Evolutionary conservation across 2,113 vertebrate genomes (phyloP).

Genomic region (Stigmatopora nigra): DNA sequence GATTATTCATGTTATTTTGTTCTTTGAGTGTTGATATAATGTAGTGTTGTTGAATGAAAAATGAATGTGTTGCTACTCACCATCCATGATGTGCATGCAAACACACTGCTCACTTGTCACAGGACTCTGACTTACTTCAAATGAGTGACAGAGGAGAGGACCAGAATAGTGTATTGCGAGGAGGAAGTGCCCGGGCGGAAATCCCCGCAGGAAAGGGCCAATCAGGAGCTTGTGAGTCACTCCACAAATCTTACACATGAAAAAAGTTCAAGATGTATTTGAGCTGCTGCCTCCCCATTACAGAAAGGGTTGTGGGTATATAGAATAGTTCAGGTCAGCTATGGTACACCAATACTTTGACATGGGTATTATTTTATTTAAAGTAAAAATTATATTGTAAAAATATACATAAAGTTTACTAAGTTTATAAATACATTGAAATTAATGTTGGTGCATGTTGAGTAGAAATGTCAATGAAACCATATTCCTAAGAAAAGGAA

Average conservation of each 20-base stretch:
- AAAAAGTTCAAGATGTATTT: background rate
- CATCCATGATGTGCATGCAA: conserved; percentile 56
- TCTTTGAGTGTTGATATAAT: background rate
- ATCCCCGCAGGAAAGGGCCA: conserved; percentile 15
- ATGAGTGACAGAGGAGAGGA: conserved; percentile 34
- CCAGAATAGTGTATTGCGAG: conserved; percentile 24
- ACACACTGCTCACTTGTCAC: conserved; percentile 11
- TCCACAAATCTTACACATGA: background rate
- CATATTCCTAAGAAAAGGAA: no score
- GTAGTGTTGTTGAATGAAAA: background rate
- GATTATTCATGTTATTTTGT: background rate
- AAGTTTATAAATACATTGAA: background rate
- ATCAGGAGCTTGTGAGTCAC: conserved; percentile 24
- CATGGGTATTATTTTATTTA: no score
- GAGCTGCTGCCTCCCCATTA: background rate
- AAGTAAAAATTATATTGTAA: no score
- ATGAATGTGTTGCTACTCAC: conserved; percentile 53
- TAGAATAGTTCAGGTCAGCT: no score
- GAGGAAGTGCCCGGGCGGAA: conserved; percentile 8
- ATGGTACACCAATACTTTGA: no score
- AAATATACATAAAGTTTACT: background rate
- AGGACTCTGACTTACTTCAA: conserved; percentile 17
- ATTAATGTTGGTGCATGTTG: background rate
- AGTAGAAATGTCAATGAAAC: no score
- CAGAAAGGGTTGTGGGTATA: no score